Percentiles rank a stretch among this genome's conserved stretches.
Conservation (phyloP, 2,113 vertebrate species). For the Clarias batrachus region DNA sequence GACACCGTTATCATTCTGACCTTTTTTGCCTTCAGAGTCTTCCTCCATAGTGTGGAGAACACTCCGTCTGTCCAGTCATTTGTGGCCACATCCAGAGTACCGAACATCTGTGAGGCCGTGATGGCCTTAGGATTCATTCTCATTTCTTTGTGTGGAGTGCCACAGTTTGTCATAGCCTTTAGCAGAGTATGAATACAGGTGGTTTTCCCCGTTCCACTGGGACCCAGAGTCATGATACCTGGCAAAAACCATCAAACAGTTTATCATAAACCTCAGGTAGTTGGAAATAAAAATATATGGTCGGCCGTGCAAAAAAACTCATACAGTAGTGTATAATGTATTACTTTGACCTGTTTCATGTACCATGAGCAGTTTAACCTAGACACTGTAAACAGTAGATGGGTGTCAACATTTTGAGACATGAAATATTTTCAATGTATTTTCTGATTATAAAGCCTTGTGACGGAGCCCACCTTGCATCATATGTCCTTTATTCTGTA, state of each 20-base stretch:
- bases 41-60: conserved; percentile 85
- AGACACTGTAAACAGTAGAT: too few species aligned
- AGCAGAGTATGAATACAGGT: conserved; percentile 80
- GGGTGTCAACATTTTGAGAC: too few species aligned
- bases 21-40: conserved; percentile 84
- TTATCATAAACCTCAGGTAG: not conserved
- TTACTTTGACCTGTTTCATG: too few species aligned
- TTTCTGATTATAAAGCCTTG: too few species aligned
- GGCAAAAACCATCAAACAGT: conserved; percentile 79
- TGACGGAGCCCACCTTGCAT: too few species aligned
- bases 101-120: conserved; percentile 86
- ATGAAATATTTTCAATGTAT: too few species aligned
- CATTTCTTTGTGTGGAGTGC: conserved; percentile 81
- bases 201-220: conserved; percentile 81
- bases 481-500: too few species aligned
- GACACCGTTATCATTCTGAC: conserved; percentile 28
- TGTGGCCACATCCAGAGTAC: conserved; percentile 81
- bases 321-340: too few species aligned
- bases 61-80: conserved; percentile 88
- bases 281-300: too few species aligned
- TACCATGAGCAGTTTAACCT: too few species aligned
- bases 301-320: too few species aligned
- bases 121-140: conserved; percentile 88
- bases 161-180: conserved; percentile 81
- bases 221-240: conserved; percentile 87